phyloP scores from a whole-genome alignment of 2,113 vertebrate genomes.

The Amazona vittata region DNA sequence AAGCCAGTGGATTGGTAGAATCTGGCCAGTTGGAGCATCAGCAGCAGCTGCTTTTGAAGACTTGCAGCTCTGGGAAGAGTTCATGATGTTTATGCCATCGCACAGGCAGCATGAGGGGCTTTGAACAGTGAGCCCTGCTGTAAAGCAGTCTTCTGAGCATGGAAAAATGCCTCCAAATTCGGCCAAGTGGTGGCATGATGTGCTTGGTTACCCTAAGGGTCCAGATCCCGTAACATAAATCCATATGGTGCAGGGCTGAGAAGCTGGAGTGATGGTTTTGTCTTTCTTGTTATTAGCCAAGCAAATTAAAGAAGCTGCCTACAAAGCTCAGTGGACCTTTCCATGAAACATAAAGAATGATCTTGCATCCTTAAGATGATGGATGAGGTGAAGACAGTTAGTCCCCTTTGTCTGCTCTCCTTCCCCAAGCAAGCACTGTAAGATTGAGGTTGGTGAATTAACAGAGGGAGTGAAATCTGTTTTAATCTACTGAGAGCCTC shows the following conservation, averaged over 20 bases:
- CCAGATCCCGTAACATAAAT: not conserved
- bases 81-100: rapidly evolving
- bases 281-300: not conserved
- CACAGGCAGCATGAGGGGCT: not conserved
- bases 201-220: not conserved
- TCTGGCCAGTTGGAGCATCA: not conserved
- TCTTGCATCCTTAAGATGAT: not conserved
- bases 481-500: not conserved
- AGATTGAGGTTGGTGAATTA: not conserved
- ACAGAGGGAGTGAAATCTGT: not conserved
- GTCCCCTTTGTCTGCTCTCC: not conserved
- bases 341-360: not conserved
- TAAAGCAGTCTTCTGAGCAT: not conserved
- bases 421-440: not conserved
- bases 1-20: not conserved
- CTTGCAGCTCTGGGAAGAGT: not conserved
- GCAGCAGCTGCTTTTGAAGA: not conserved
- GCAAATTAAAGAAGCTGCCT: not conserved
- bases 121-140: not conserved
- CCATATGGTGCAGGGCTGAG: not conserved
- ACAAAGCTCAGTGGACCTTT: not conserved
- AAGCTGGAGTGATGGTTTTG: not conserved
- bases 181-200: not conserved
- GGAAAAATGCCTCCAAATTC: not conserved
- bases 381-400: not conserved